Evolutionary conservation across 2,797 vertebrate species (phyloP).

Genomic region (Chelonia mydas): DNA sequence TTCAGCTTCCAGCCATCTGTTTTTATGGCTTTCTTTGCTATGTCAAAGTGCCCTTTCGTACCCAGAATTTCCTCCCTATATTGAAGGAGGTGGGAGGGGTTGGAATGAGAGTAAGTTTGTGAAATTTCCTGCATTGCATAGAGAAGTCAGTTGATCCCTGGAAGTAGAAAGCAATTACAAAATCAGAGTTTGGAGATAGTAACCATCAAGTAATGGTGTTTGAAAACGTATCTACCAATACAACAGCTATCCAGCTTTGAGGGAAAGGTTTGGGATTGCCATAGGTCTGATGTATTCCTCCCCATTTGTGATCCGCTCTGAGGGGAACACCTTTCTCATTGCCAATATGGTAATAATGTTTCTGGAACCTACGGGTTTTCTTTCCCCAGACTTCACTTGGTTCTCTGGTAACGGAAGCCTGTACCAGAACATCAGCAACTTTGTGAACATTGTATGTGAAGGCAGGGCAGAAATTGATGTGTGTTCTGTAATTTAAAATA

Average conservation of each 20-base stretch:
- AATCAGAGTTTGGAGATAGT: not conserved
- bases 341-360: too few species aligned
- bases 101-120: not conserved
- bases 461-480: not conserved
- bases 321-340: not conserved
- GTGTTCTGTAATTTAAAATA: not conserved
- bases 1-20: not conserved
- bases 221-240: not conserved
- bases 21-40: not conserved
- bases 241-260: not conserved
- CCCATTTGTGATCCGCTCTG: not conserved
- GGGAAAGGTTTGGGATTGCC: not conserved
- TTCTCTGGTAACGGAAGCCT: not conserved
- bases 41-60: not conserved
- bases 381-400: not conserved
- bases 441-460: not conserved
- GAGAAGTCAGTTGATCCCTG: not conserved
- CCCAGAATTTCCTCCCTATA: not conserved
- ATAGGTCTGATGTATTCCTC: not conserved
- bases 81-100: not conserved
- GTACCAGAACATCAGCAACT: not conserved
- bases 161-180: not conserved
- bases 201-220: not conserved
- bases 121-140: not conserved
- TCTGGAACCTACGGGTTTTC: not conserved